A percentile compares a stretch with the other conserved stretches of the same genome.
Evolutionary conservation across 2,888 invertebrate species (phyloP).

Genomic region (Drosophila macrospina): DNA sequence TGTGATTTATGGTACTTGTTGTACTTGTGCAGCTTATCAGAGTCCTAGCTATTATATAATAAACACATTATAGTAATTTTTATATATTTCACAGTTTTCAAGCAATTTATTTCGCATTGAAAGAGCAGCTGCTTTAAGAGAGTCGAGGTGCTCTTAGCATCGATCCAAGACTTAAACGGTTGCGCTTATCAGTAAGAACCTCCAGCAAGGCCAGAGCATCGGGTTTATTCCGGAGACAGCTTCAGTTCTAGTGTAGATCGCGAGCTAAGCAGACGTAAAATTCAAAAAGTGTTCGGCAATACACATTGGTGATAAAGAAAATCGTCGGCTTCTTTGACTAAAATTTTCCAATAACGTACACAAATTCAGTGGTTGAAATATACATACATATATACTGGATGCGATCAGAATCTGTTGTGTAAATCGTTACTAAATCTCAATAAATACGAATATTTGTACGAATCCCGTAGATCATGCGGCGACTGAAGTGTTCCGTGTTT

Average conservation of each 20-base stretch:
- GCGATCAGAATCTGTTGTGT: slow-evolving; percentile 11
- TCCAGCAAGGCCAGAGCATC: slow-evolving; percentile 68
- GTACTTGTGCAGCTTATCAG: slow-evolving; percentile 40
- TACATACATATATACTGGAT: slow-evolving; percentile 9
- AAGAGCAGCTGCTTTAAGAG: slow-evolving; percentile 42
- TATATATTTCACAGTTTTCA: slow-evolving; percentile 5
- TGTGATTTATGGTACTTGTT: slow-evolving; percentile 67
- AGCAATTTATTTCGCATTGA: not conserved
- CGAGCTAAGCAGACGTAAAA: slow-evolving; percentile 69
- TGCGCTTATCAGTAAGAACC: slow-evolving; percentile 69
- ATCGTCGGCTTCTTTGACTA: slow-evolving; percentile 48
- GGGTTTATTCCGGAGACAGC: slow-evolving; percentile 47
- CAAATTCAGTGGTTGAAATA: slow-evolving; percentile 21
- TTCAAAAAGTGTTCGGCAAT: slow-evolving; percentile 30
- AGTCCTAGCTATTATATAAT: slow-evolving; percentile 57
- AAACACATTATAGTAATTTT: slow-evolving; percentile 48
- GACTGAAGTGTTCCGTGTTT: slow-evolving; percentile 83
- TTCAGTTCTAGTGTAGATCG: slow-evolving; percentile 77
- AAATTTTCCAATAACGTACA: slow-evolving; percentile 42
- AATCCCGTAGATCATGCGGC: slow-evolving; percentile 62
- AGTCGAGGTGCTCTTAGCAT: slow-evolving; percentile 32
- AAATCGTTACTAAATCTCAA: slow-evolving; percentile 30
- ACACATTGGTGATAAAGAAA: slow-evolving; percentile 54
- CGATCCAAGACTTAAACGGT: slow-evolving; percentile 9
- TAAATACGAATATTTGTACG: slow-evolving; percentile 13